These are phyloP conservation scores for Acromyrmex charruanus DNA, from an alignment of 1,140 invertebrate species.

Conservation along the genomic window DNA sequence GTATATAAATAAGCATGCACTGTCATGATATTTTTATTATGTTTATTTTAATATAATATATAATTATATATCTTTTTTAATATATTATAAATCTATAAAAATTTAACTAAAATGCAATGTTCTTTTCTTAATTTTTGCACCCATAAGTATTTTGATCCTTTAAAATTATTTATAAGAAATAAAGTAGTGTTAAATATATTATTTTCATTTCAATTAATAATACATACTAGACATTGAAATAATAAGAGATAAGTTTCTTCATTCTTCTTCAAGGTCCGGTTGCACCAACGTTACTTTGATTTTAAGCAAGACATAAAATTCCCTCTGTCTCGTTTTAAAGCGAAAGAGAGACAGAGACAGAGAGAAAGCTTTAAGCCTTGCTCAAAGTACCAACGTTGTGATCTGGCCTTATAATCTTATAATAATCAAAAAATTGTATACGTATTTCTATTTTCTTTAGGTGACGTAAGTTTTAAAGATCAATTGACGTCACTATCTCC, in stretches of 20 bases:
- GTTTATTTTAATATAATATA: not conserved
- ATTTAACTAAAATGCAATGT: not conserved
- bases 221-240: too few species aligned
- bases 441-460: slow-evolving; percentile 37
- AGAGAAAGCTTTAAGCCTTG: too few species aligned
- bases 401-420: not conserved
- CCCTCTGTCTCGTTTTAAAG: too few species aligned
- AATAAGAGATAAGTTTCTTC: not conserved
- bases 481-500: slow-evolving; percentile 57
- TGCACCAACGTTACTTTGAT: too few species aligned
- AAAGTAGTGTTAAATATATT: not conserved
- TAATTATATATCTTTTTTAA: not conserved
- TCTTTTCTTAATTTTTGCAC: not conserved
- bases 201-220: not conserved
- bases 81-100: not conserved
- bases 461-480: slow-evolving; percentile 67
- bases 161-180: not conserved
- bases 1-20: not conserved
- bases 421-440: slow-evolving; percentile 15
- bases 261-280: not conserved
- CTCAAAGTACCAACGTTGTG: too few species aligned
- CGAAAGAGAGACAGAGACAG: too few species aligned
- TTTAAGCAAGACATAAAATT: too few species aligned
- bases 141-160: not conserved
- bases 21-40: not conserved